Evolutionary conservation across 2,113 vertebrate genomes (phyloP).

Genomic region (Thryonomys swinderianus): DNA sequence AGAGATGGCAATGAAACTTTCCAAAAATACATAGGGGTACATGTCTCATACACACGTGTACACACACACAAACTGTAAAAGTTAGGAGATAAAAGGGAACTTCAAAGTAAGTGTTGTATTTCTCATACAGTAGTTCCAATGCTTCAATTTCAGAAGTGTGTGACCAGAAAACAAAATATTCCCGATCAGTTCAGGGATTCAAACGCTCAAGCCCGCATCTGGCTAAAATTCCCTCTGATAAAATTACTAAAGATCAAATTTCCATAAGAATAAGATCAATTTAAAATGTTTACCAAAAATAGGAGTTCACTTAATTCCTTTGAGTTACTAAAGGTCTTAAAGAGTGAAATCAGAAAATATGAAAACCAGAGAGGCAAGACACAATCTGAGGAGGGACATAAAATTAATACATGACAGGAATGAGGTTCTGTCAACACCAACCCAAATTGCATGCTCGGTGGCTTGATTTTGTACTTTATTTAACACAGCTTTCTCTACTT

Average conservation of each 20-base stretch:
- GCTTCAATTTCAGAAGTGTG: conserved; percentile 26
- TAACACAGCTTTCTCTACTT: conserved; percentile 54
- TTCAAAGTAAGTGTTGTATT: conserved; percentile 66
- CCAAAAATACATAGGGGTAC: not conserved
- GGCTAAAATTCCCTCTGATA: conserved; percentile 76
- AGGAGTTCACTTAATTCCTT: conserved; percentile 56
- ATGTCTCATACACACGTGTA: too few relatives aligned
- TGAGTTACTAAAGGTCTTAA: conserved; percentile 78
- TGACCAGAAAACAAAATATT: conserved; percentile 55
- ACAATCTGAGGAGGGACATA: conserved; percentile 72
- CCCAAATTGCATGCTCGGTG: not conserved
- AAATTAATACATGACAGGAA: conserved; percentile 69
- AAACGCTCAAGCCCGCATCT: conserved; percentile 79
- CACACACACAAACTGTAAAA: not conserved
- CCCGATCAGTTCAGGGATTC: conserved; percentile 64
- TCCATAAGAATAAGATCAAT: conserved; percentile 83
- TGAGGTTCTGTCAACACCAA: conserved; percentile 51
- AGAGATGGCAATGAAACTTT: not conserved
- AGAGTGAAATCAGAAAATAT: conserved; percentile 85
- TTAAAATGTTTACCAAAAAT: conserved; percentile 80
- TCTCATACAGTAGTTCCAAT: conserved; percentile 1
- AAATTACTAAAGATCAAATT: conserved; percentile 81
- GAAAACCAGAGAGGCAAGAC: conserved; percentile 80
- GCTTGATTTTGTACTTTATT: conserved; percentile 49
- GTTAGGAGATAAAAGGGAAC: not conserved